These are phyloP conservation scores for Girardinus metallicus DNA, from an alignment of 2,797 vertebrate species.

Conservation along the genomic window DNA sequence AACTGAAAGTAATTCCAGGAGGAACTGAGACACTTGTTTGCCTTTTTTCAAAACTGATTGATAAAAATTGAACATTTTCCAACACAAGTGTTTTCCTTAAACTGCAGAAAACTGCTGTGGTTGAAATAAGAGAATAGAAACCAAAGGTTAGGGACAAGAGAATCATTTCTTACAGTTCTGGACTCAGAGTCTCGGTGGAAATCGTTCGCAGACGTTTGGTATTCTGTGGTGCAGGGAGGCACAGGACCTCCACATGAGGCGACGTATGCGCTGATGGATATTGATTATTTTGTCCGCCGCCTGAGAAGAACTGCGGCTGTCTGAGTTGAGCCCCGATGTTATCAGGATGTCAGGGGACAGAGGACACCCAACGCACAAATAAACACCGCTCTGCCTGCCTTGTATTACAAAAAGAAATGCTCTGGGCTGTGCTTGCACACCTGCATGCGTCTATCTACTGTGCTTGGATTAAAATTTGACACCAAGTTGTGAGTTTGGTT, in stretches of 20 bases:
- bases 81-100: not conserved
- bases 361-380: conserved; percentile 24
- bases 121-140: not conserved
- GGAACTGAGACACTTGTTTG: not conserved
- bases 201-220: conserved; percentile 13
- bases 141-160: not conserved
- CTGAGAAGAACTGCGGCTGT: conserved; percentile 41
- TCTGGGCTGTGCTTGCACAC: not conserved
- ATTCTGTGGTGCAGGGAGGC: conserved; percentile 23
- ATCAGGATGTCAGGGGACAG: conserved; percentile 35
- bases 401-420: not conserved
- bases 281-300: conserved; percentile 48
- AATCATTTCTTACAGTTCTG: conserved; percentile 20
- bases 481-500: not conserved
- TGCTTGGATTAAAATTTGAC: not conserved
- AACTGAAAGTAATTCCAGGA: not conserved
- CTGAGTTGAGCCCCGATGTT: conserved; percentile 41
- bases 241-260: conserved; percentile 5
- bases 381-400: conserved; percentile 3
- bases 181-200: conserved; percentile 29
- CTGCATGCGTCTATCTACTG: not conserved
- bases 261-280: conserved; percentile 24
- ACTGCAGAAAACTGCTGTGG: not conserved
- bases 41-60: not conserved
- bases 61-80: not conserved